Evolutionary conservation across 2,888 invertebrate species (phyloP).

Genomic region (Alentia gelatinosa): DNA sequence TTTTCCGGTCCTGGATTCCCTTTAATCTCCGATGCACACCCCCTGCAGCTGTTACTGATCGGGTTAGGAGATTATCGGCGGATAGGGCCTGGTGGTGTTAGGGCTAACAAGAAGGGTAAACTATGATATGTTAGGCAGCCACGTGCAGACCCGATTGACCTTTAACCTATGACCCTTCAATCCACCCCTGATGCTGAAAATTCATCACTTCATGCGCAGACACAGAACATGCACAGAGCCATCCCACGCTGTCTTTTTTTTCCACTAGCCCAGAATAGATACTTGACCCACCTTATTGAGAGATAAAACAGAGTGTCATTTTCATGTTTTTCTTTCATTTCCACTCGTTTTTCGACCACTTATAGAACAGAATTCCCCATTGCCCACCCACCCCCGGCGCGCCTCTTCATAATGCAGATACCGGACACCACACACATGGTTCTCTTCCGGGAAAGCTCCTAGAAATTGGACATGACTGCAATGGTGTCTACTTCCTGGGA

Average conservation of each 20-base stretch:
- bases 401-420: not conserved
- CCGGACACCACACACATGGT: not conserved
- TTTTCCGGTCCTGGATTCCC: not conserved
- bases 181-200: no score
- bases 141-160: no score
- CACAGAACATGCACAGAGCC: no score
- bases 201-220: no score
- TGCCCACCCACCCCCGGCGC: not conserved
- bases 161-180: no score
- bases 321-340: not conserved
- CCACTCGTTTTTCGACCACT: not conserved
- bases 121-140: no score
- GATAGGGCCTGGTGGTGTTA: not conserved
- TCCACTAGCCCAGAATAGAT: no score
- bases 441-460: not conserved
- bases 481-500: not conserved
- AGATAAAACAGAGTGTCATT: not conserved
- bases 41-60: slow-evolving; percentile 4
- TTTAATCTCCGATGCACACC: not conserved
- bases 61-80: not conserved
- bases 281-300: not conserved
- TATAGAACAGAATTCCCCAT: not conserved
- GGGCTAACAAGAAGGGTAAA: no score
- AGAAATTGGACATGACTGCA: not conserved
- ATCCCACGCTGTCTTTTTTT: no score